Evolutionary conservation across 2,888 invertebrate genomes (phyloP).

Genomic region (Syritta pipiens): DNA sequence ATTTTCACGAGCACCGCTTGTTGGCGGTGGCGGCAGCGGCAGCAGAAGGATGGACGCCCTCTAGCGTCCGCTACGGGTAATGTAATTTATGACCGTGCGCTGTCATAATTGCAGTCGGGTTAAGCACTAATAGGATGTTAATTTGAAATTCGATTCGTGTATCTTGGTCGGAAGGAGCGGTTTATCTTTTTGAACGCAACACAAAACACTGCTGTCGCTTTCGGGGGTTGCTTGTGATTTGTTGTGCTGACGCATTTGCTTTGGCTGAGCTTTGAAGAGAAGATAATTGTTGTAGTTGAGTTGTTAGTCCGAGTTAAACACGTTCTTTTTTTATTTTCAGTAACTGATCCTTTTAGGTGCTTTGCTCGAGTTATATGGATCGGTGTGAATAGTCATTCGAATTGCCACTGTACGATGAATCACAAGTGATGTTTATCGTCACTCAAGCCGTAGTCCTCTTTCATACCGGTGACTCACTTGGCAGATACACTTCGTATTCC

Average conservation of each 20-base stretch:
- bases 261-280: neutral
- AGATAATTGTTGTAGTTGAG: neutral
- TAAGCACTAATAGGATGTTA: conserved; percentile 66
- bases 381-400: too few species aligned
- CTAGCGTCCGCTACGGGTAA: conserved; percentile 45
- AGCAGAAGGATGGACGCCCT: conserved; percentile 53
- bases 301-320: too few species aligned
- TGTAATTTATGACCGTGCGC: conserved; percentile 53
- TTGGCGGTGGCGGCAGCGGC: neutral
- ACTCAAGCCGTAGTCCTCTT: too few species aligned
- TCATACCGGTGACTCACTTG: too few species aligned
- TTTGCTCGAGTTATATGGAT: too few species aligned
- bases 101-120: conserved; percentile 67
- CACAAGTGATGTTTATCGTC: too few species aligned
- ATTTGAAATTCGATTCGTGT: conserved; percentile 46
- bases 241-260: neutral
- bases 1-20: conserved; percentile 23
- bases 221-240: conserved; percentile 19
- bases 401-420: too few species aligned
- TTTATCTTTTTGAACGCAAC: neutral
- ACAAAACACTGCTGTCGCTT: conserved; percentile 1
- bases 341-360: too few species aligned
- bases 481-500: too few species aligned
- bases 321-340: too few species aligned
- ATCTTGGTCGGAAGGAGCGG: conserved; percentile 24